Evolutionary conservation across 2,113 vertebrate genomes (phyloP), one percentile per base, ranked within the genome.

Genomic region (Sylvia atricapilla): DNA sequence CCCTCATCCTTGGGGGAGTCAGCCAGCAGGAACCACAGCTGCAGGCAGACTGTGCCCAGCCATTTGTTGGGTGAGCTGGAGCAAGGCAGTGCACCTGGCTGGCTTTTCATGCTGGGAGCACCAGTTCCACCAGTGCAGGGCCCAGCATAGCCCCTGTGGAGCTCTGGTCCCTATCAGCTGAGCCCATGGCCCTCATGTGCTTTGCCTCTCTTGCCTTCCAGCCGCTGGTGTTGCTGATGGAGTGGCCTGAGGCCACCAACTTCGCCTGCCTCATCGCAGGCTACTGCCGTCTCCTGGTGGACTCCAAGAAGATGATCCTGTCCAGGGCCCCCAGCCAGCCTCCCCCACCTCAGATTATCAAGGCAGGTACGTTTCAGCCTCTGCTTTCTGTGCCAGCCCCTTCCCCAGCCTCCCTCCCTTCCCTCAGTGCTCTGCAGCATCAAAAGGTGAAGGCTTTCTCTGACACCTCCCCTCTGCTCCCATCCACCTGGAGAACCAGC

Each of bases 171-270:
- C 1, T 9, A 9, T 7, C 44, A 19, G 39, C 66, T 59, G 64
- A 58, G 64, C 55, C 4, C 1, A 0, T 9, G 10, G 11, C 66
- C 21, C 53, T 78, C 44, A 43, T 1, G 5, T 0, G 0, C 70
- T 92, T 47, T 80, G 49, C 25, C 46, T 77, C 49, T 87, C 91
- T 62, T 98, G 58, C 92, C 89, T 94, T 96, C 55, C 97, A 99
- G 99, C 98, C 99, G 3, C 97, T 99, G 95, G 99, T 99, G 84
- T 94, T 99, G 94, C 98, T 99, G 90, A 99, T 99, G 99, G 99
- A 99, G 97, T 99, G 99, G 99, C 99, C 99, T 3, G 99, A 99
- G 97, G 99, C 99, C 94, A 99, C 99, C 97, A 99, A 99, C 96
- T 99, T 99, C 58, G 99, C 99, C 90, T 99, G 99, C 96, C 98